phyloP scores from a whole-genome alignment of 2,113 vertebrate species.

The Otolemur garnettii region DNA sequence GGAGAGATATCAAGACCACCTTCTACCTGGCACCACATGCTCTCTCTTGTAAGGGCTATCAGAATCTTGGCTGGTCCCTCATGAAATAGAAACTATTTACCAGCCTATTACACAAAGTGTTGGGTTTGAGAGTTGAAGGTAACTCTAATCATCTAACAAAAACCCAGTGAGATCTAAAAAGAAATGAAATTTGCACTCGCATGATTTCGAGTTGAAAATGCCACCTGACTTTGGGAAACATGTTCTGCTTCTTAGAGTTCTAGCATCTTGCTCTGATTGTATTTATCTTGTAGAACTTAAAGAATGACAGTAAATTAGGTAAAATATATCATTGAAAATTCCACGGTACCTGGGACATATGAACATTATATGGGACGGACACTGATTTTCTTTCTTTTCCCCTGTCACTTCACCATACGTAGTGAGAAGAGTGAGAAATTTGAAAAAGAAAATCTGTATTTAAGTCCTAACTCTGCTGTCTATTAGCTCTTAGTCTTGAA shows the following conservation, averaged over 20 bases:
- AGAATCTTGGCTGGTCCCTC: neutral
- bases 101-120: neutral
- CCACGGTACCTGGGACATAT: neutral
- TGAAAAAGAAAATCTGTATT: neutral
- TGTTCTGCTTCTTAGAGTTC: neutral
- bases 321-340: neutral
- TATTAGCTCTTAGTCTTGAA: conserved; percentile 27
- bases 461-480: neutral
- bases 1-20: neutral
- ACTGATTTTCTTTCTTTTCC: neutral
- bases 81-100: neutral
- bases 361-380: neutral
- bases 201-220: neutral
- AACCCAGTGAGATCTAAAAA: neutral
- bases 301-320: neutral
- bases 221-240: neutral
- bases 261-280: neutral
- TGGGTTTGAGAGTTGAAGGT: neutral
- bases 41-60: neutral
- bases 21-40: neutral
- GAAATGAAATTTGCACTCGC: neutral
- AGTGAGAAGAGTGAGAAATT: neutral
- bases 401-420: neutral
- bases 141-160: neutral
- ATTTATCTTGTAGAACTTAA: neutral